Evolutionary conservation across 2,113 vertebrate genomes (phyloP), one percentile per base, ranked within the genome.

Genomic region (Zosterops borbonicus): DNA sequence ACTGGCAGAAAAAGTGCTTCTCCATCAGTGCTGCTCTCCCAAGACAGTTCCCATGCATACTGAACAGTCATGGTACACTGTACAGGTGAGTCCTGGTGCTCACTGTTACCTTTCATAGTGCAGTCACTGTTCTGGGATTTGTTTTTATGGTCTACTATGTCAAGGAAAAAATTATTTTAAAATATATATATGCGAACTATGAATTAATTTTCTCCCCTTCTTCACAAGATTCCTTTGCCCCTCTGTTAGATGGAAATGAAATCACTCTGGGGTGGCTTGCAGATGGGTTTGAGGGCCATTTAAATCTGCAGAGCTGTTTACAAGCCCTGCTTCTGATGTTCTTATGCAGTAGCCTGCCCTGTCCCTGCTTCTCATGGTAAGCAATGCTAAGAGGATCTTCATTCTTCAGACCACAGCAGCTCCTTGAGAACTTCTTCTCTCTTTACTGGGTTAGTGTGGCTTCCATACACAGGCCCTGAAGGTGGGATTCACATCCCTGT

Each of bases 21-120:
- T 90, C 49, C 24, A 17, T 12, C 41, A 16, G 10, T 31, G 29
- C 25, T 81, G 11, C 25, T 68, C 20, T 59, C 53, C 46, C 0
- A 15, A 23, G 37, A 19, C 1, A 7, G 14, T 47, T 19, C n/a
- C 37, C 7, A 3, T 31, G 24, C 49, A 29, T 31, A 20, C 20
- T 3, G 3, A 75, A 6, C 41, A 60, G 39, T 25, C 31, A 46
- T 0, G 0, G 35, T 3, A 1, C 1, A 5, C 27, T 1, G 0
- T 11, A 15, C 9, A 1, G 41, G 15, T 49, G 37, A 23, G 44
- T 22, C 46, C 52, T 62, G 8, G 29, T 53, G 70, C 56, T 87
- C 0, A 0, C 37, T 82, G 25, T 29, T 5, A 2, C 35, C 29
- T 60, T 76, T 14, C 15, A 7, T 16, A 31, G 16, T 13, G 16